Percentiles rank a stretch among this genome's conserved stretches.
These are phyloP conservation scores for Globodera rostochiensis DNA, from an alignment of 1,140 invertebrate genomes.

Conservation along the genomic window DNA sequence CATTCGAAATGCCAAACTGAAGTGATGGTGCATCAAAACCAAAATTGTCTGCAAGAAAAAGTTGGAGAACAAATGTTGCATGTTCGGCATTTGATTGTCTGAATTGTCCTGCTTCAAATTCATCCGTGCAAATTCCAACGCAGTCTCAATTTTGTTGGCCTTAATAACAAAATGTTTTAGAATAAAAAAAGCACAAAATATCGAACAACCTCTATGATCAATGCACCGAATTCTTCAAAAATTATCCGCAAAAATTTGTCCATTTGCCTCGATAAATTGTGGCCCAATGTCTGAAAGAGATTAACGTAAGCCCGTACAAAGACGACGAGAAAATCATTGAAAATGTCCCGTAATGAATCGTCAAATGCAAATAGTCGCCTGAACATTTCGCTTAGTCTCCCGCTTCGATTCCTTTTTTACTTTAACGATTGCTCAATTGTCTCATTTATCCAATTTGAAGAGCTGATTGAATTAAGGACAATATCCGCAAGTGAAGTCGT, in stretches of 20 bases:
- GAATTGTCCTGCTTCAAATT: not conserved
- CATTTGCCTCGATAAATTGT: constrained; percentile 40
- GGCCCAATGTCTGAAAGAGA: constrained; percentile 36
- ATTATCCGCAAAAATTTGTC: constrained; percentile 38
- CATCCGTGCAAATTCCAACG: not conserved
- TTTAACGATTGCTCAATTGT: not conserved
- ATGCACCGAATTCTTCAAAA: constrained; percentile 37
- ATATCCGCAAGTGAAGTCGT: constrained; percentile 18
- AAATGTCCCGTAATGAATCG: not conserved
- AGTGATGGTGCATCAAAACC: constrained; percentile 42
- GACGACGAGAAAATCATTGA: constrained; percentile 16
- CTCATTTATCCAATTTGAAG: not conserved
- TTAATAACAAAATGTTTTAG: not conserved
- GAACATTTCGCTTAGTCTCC: not conserved
- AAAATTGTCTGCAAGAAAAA: constrained; percentile 37
- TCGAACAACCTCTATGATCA: constrained; percentile 27
- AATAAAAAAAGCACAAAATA: not conserved
- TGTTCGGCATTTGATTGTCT: not conserved
- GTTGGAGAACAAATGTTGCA: constrained; percentile 32
- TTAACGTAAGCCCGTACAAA: constrained; percentile 22
- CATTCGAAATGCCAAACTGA: constrained; percentile 39
- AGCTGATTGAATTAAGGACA: constrained; percentile 35
- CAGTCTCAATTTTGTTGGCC: constrained; percentile 11
- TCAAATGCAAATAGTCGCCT: not conserved
- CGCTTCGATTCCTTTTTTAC: not conserved